These are phyloP conservation scores for Cranoglanis bouderius DNA, from an alignment of 2,113 vertebrate species.

Conservation along the genomic window DNA sequence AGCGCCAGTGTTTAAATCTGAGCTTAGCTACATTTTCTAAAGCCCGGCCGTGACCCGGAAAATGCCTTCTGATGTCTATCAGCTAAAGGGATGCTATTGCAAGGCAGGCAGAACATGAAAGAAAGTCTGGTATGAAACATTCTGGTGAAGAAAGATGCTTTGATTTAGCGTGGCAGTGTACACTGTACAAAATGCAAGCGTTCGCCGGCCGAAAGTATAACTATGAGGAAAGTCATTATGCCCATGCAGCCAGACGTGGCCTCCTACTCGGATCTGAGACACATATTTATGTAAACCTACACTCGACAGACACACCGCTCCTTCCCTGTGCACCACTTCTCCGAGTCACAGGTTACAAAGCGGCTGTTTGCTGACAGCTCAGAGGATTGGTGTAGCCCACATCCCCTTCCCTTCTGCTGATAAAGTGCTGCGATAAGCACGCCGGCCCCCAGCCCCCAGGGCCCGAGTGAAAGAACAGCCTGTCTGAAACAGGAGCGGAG, in stretches of 20 bases:
- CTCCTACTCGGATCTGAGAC: conserved; percentile 21
- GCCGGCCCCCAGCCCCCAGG: conserved; percentile 74
- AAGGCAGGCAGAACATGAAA: conserved; percentile 36
- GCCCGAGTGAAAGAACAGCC: conserved; percentile 80
- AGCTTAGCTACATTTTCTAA: conserved; percentile 22
- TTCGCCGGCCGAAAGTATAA: neutral
- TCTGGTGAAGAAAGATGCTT: conserved; percentile 28
- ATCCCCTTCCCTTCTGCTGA: conserved; percentile 85
- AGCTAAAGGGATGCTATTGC: conserved; percentile 30
- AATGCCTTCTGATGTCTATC: conserved; percentile 38
- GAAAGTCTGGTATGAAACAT: conserved; percentile 38
- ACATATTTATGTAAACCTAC: conserved; percentile 28
- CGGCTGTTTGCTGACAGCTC: conserved; percentile 79
- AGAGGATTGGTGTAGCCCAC: conserved; percentile 82
- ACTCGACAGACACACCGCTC: conserved; percentile 29
- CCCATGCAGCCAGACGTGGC: conserved; percentile 31
- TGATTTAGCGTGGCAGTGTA: conserved; percentile 10
- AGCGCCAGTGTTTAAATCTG: conserved; percentile 16
- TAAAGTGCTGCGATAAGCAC: conserved; percentile 97
- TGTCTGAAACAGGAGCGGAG: conserved; percentile 73
- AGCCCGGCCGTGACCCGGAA: conserved; percentile 33
- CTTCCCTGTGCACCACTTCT: conserved; percentile 44
- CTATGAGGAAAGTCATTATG: conserved; percentile 15
- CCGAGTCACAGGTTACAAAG: conserved; percentile 74
- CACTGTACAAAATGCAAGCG: neutral